A percentile compares a stretch with the other conserved stretches of the same genome.
These are phyloP conservation scores for Temnothorax ravouxi DNA, from an alignment of 2,888 invertebrate species.

Conservation along the genomic window DNA sequence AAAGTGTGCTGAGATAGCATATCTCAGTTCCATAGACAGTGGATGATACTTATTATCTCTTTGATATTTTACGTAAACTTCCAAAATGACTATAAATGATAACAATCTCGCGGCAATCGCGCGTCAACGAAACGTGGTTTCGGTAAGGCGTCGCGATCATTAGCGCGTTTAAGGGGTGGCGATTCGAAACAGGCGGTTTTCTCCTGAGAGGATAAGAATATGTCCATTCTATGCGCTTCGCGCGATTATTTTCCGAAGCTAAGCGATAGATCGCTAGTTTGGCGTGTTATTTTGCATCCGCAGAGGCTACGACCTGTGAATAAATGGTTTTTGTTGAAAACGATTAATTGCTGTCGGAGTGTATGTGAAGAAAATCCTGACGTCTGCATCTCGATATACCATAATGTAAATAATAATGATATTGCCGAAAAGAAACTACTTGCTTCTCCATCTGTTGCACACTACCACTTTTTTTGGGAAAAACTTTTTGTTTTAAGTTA, in stretches of 20 bases:
- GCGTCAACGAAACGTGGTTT: background rate
- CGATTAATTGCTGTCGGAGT: constrained; percentile 50
- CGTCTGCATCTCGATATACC: constrained; percentile 45
- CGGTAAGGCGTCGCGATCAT: constrained; percentile 24
- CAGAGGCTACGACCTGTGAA: constrained; percentile 68
- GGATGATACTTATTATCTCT: constrained; percentile 4
- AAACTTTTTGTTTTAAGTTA: background rate
- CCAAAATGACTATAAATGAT: constrained; percentile 27
- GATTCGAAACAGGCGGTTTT: constrained; percentile 56
- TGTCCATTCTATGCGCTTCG: constrained; percentile 56
- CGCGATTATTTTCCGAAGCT: constrained; percentile 68
- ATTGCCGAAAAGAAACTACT: constrained; percentile 44
- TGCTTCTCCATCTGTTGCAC: constrained; percentile 38
- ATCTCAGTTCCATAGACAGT: constrained; percentile 15
- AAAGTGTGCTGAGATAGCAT: constrained; percentile 3
- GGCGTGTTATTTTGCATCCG: constrained; percentile 55
- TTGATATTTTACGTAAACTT: constrained; percentile 38
- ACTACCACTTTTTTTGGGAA: constrained; percentile 12
- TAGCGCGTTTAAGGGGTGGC: constrained; percentile 38
- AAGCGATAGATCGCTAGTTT: constrained; percentile 63
- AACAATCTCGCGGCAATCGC: constrained; percentile 5
- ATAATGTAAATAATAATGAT: constrained; percentile 56
- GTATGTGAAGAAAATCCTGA: constrained; percentile 53
- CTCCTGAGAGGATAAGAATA: constrained; percentile 28
- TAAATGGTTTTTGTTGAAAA: constrained; percentile 65